Percentiles rank a stretch among this genome's conserved stretches.
These are phyloP conservation scores for Thalassoma bifasciatum DNA, from an alignment of 2,113 vertebrate genomes.

Conservation along the genomic window DNA sequence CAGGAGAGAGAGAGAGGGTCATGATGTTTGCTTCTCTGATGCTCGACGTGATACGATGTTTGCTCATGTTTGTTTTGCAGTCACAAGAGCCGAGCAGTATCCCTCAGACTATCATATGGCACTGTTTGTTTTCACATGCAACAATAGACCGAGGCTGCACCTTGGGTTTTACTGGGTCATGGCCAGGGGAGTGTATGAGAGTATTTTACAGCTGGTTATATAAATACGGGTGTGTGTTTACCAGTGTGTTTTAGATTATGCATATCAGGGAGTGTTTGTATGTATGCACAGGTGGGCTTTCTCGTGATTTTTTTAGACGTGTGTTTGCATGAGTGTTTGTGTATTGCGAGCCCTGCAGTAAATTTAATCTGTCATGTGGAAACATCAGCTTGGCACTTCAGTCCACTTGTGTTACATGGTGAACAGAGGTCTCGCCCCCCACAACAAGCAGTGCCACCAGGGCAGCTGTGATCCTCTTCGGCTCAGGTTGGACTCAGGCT, in stretches of 20 bases:
- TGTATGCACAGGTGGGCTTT: not conserved
- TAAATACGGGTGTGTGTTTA: constrained; percentile 18
- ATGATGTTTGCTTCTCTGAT: constrained; percentile 26
- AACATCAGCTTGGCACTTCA: constrained; percentile 75
- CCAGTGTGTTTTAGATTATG: constrained; percentile 15
- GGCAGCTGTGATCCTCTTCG: constrained; percentile 20
- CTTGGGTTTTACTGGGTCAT: constrained; percentile 39
- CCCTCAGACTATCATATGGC: constrained; percentile 58
- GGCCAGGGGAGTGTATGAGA: constrained; percentile 23
- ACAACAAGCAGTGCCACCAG: constrained; percentile 41
- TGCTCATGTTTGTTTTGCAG: constrained; percentile 65
- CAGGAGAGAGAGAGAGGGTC: not conserved
- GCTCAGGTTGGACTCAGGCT: constrained; percentile 37
- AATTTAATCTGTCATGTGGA: constrained; percentile 76
- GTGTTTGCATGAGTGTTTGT: constrained; percentile 12
- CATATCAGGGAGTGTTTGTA: not conserved
- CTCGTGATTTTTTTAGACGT: not conserved
- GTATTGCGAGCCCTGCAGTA: constrained; percentile 51
- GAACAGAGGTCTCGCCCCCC: constrained; percentile 59
- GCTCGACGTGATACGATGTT: constrained; percentile 32
- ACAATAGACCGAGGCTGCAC: constrained; percentile 43
- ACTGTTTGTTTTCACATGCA: constrained; percentile 44
- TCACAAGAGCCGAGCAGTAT: constrained; percentile 20
- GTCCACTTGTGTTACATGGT: constrained; percentile 77
- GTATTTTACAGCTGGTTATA: constrained; percentile 6